Evolutionary conservation across 2,888 invertebrate species (phyloP).

Genomic region (Metacarcinus magister): DNA sequence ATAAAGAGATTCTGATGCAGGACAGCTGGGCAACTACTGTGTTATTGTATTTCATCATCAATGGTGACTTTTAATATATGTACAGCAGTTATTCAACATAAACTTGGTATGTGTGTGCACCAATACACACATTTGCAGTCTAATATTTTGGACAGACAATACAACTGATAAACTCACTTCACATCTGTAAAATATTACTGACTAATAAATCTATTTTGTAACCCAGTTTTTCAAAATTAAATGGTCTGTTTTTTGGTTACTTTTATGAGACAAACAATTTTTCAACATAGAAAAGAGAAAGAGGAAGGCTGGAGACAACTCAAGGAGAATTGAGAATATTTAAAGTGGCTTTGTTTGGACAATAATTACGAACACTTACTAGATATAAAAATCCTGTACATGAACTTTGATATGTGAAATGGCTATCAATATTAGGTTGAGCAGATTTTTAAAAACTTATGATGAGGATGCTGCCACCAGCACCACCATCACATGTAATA

Average conservation of each 20-base stretch:
- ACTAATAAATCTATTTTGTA: background rate
- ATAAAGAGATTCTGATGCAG: background rate
- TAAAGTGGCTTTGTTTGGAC: too few relatives aligned
- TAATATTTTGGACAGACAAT: background rate
- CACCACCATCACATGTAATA: background rate
- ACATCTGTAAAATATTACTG: background rate
- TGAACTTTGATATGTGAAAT: background rate
- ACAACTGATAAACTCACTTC: background rate
- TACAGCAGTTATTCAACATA: background rate
- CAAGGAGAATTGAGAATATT: too few relatives aligned
- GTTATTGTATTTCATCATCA: slow-evolving; percentile 11
- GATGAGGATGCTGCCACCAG: background rate
- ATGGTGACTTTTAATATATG: background rate
- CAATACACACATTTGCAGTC: background rate
- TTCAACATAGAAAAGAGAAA: too few relatives aligned
- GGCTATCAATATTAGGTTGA: background rate
- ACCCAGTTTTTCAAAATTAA: too few relatives aligned
- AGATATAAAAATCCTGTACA: background rate
- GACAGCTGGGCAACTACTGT: background rate
- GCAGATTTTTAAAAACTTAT: background rate
- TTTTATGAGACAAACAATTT: too few relatives aligned
- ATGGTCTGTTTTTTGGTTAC: too few relatives aligned
- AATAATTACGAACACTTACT: too few relatives aligned
- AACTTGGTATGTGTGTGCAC: background rate
- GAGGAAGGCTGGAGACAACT: too few relatives aligned